These are phyloP conservation scores for Andrena praecox DNA, from an alignment of 2,888 invertebrate genomes.

Conservation along the genomic window DNA sequence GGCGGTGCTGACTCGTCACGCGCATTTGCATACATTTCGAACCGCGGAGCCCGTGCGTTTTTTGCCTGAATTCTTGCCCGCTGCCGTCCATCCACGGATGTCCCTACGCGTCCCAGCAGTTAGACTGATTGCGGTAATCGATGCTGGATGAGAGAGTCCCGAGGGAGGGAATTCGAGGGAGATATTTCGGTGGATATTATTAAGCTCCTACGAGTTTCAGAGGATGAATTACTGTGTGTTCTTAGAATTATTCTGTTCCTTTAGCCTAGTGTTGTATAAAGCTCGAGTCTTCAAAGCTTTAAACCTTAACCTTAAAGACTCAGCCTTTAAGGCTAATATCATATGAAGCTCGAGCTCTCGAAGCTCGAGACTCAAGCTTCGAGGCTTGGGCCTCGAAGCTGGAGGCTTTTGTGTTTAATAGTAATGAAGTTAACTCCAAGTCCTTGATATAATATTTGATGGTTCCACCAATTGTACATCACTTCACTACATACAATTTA, in stretches of 20 bases:
- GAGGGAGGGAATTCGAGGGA: background rate
- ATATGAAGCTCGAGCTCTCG: no score
- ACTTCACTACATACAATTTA: no score
- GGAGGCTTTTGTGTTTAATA: no score
- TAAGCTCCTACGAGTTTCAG: background rate
- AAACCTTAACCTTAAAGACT: no score
- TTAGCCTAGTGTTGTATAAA: no score
- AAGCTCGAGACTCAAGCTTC: no score
- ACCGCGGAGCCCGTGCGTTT: slow-evolving; percentile 44
- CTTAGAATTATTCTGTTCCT: background rate
- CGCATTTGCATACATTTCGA: slow-evolving; percentile 78
- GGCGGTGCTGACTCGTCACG: slow-evolving; percentile 76
- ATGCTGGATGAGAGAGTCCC: background rate
- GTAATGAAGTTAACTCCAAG: no score
- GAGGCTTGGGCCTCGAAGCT: no score
- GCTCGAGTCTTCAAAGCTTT: no score
- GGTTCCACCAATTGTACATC: no score
- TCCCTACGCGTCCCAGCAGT: slow-evolving; percentile 26
- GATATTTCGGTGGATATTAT: background rate
- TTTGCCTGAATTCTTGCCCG: slow-evolving; percentile 44
- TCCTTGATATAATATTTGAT: no score
- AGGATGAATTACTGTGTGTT: background rate
- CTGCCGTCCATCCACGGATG: slow-evolving; percentile 44
- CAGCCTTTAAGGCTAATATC: no score
- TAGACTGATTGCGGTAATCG: slow-evolving; percentile 43